phyloP scores from a whole-genome alignment of 2,888 invertebrate genomes.

The Achlya flavicornis region DNA sequence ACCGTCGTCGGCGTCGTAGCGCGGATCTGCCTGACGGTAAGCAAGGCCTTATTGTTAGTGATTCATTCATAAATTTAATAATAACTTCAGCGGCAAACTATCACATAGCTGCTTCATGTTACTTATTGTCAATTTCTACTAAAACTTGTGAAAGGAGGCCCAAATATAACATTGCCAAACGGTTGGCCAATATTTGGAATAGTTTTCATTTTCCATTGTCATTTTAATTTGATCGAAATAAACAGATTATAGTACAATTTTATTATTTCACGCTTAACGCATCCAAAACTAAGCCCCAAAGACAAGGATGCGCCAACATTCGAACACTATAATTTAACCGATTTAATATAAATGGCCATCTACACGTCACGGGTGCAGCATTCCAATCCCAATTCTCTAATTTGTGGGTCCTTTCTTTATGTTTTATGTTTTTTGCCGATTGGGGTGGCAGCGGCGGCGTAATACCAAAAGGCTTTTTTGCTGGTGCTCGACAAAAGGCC shows the following conservation, averaged over 20 bases:
- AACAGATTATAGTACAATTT: not conserved
- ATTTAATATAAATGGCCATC: slow-evolving; percentile 57
- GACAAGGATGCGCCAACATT: slow-evolving; percentile 39
- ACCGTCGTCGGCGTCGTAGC: too few species aligned
- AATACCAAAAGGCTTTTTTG: slow-evolving; percentile 70
- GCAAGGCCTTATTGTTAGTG: not conserved
- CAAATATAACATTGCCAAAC: too few species aligned
- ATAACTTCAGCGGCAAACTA: too few species aligned
- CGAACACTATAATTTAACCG: slow-evolving; percentile 54
- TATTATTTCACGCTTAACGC: not conserved
- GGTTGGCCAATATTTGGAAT: not conserved
- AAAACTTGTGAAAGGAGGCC: too few species aligned
- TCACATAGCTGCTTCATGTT: too few species aligned
- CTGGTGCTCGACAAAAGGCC: slow-evolving; percentile 66
- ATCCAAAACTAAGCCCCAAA: slow-evolving; percentile 25
- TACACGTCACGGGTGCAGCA: slow-evolving; percentile 75
- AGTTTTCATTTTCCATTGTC: not conserved
- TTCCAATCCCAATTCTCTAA: slow-evolving; percentile 74
- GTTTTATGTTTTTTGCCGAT: slow-evolving; percentile 75
- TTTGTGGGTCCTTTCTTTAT: slow-evolving; percentile 77
- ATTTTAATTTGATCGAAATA: too few species aligned
- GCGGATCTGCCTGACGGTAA: too few species aligned
- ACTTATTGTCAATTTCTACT: too few species aligned
- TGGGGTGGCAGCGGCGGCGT: slow-evolving; percentile 63
- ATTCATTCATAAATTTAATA: too few species aligned